Evolutionary conservation across 2,797 vertebrate genomes (phyloP), one percentile per base, ranked within the genome.

Genomic region (Picus viridis): DNA sequence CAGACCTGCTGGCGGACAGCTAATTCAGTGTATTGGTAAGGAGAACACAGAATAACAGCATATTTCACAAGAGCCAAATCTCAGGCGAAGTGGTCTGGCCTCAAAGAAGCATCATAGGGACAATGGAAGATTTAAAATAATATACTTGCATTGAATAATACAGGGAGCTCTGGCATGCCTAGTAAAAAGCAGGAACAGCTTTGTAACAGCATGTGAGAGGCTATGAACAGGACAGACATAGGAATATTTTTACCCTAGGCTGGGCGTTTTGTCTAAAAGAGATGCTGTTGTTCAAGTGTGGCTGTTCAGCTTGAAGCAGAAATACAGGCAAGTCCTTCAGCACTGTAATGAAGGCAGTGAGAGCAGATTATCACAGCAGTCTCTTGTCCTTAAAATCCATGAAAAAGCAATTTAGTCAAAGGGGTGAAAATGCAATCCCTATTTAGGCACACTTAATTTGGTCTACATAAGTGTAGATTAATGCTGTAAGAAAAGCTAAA

Each of bases 391-490:
- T 94, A 95, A 95, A 96, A 96, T 95, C 94, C 92, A 94, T 92
- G 85, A 76, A 92, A 95, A 96, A 92, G 58, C 67, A 82, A 94
- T 94, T 96, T 91, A 86, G 87, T 69, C 73, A 76, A 93, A 95
- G 67, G 39, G 92, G 80, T 92, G 83, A 91, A 90, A 95, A 96
- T 65, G 29, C 89, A 95, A 5, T 89, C 77, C 86, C 88, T 92
- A 56, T 90, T 93, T 94, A 93, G 84, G 77, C 4, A 2, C 74
- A 89, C 76, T 92, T 95, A 88, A 93, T 95, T 93, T 95, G 83
- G 88, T 94, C 86, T 94, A 54, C 70, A 96, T 95, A 87, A 84
- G 80, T 95, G 95, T 88, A 95, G 77, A 93, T 96, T 93, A 94
- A 92, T 56, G 69, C 64, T 86, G 7, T 93, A 94, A 84, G 85